Evolutionary conservation across 2,113 vertebrate genomes (phyloP), one percentile per base, ranked within the genome.

Genomic region (Gymnarchus niloticus): DNA sequence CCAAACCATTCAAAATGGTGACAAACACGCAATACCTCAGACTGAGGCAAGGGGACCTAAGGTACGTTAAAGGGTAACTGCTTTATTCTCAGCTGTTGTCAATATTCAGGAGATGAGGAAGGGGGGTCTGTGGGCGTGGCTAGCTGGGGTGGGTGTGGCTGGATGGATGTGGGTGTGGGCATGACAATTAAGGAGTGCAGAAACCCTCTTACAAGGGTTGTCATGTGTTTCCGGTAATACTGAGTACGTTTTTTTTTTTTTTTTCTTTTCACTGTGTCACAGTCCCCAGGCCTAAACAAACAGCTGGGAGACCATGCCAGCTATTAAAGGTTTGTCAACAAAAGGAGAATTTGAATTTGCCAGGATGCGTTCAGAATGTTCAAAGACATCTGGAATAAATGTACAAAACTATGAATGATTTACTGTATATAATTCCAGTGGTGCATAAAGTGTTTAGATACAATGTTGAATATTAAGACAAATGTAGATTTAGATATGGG

Each of bases 401-500:
- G 65, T 41, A 14, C 28, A 73, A 73, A 73, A 73, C 65, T 41
- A 33, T 37, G 65, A 41, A 73, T 37, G 65, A 73, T 73, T 73
- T 73, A 41, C 65, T 73, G 65, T 41, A 73, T 73, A 73, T 41
- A 73, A 37, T 73, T 73, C 65, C 33, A 73, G 65, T 73, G 65
- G 65, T 73, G 65, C 65, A 73, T 73, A 73, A 73, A 73, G 65
- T 73, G 65, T 73, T 73, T 73, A 37, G 33, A 73, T 73, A 73
- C 65, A 73, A 5, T 73, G 65, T 41, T 10, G 65, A 73, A 33
- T 28, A 5, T 73, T 41, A 14, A 73, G 65, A n/a, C n/a, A n/a
- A n/a, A n/a, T n/a, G n/a, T n/a, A n/a, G n/a, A n/a, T n/a, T n/a
- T n/a, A n/a, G n/a, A n/a, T n/a, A n/a, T n/a, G n/a, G n/a, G n/a